These are phyloP conservation scores for Dallia pectoralis DNA, from an alignment of 2,797 vertebrate species.

Conservation along the genomic window DNA sequence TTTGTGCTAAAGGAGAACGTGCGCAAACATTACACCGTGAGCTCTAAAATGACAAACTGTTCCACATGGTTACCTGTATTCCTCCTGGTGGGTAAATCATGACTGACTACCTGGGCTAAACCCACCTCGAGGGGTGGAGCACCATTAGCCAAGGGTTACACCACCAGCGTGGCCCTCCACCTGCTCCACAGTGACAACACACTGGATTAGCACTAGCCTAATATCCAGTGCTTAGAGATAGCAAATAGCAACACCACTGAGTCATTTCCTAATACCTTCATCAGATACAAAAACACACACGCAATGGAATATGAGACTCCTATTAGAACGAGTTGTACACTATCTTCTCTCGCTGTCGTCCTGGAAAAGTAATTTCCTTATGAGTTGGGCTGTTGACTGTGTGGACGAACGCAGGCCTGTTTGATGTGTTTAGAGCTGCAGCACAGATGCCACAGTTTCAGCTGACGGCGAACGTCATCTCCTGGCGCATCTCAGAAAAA, in stretches of 20 bases:
- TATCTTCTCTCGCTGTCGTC: slow-evolving; percentile 60
- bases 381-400: slow-evolving; percentile 64
- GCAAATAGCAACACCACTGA: slow-evolving; percentile 50
- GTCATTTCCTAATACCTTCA: slow-evolving; percentile 43
- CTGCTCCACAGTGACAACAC: slow-evolving; percentile 58
- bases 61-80: too few relatives aligned
- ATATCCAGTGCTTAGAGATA: slow-evolving; percentile 47
- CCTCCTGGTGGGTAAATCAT: neutral
- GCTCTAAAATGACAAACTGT: too few relatives aligned
- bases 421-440: slow-evolving; percentile 82
- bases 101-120: slow-evolving; percentile 20
- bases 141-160: slow-evolving; percentile 59
- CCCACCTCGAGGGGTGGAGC: slow-evolving; percentile 29
- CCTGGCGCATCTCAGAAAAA: slow-evolving; percentile 71
- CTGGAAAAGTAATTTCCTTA: slow-evolving; percentile 78
- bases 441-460: slow-evolving; percentile 76
- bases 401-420: slow-evolving; percentile 65
- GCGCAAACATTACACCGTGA: too few relatives aligned
- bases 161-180: slow-evolving; percentile 65
- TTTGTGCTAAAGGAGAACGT: too few relatives aligned
- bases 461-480: slow-evolving; percentile 76
- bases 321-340: slow-evolving; percentile 49
- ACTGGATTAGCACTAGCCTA: slow-evolving; percentile 69
- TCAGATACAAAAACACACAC: slow-evolving; percentile 19
- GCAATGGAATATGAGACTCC: slow-evolving; percentile 46